These are phyloP conservation scores for Leptopilina boulardi DNA, from an alignment of 1,140 invertebrate genomes.

Conservation along the genomic window DNA sequence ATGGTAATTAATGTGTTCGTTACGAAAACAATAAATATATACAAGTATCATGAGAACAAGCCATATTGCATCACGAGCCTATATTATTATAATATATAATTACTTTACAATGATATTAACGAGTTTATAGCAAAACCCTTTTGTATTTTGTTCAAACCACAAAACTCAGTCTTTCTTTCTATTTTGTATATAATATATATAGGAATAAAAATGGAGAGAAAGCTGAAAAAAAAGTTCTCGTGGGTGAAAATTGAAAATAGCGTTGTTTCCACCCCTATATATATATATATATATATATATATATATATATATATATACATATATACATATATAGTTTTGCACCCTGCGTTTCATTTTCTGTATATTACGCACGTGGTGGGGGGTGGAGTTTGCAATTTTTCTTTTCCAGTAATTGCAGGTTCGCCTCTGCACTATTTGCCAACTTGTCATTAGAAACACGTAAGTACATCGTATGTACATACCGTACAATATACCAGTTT, in stretches of 20 bases:
- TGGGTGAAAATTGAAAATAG: conserved; percentile 24
- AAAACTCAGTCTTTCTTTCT: too few relatives aligned
- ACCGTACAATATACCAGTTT: too few relatives aligned
- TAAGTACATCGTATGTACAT: background rate
- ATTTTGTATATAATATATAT: too few relatives aligned
- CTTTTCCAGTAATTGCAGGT: conserved; percentile 61
- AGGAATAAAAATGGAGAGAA: background rate
- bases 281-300: too few relatives aligned
- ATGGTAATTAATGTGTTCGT: too few relatives aligned
- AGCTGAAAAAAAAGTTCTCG: background rate
- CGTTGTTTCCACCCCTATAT: background rate
- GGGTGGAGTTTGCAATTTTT: conserved; percentile 62
- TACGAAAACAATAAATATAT: too few relatives aligned
- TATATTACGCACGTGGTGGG: too few relatives aligned
- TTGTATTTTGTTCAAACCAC: background rate
- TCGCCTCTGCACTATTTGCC: background rate
- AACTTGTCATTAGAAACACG: conserved; percentile 41
- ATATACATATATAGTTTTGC: too few relatives aligned
- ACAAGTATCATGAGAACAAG: too few relatives aligned
- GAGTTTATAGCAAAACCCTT: background rate
- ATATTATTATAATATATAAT: too few relatives aligned
- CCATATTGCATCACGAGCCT: background rate
- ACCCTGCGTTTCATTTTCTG: background rate
- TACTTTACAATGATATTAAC: background rate
- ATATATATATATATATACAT: too few relatives aligned